Base-by-base conservation (phyloP, 2,888 invertebrate genomes). In the Hedya salicella region DNA sequence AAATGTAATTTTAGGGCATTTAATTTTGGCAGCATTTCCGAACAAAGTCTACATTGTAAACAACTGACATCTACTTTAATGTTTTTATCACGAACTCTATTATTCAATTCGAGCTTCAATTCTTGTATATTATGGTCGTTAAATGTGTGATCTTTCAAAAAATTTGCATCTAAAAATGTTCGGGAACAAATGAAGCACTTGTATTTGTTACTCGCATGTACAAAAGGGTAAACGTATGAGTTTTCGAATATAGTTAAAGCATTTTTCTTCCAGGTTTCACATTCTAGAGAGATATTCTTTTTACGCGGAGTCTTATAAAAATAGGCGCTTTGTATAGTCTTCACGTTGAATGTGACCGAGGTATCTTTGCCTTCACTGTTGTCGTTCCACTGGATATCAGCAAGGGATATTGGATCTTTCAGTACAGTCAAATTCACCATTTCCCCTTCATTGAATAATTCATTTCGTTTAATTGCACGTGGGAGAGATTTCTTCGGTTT, bases 201-300 rank as follows among this genome's bases (percentile, higher is more conserved):
- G 60, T 85, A 90, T 70, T 82, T 88, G 67, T 83, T 87, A 16
- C 76, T 76, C 0, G 81, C 73, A 53, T 88, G 81, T 32, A 85
- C 72, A 54, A 91, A 91, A 0, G 90, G 90, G 67, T 86, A 89
- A 0, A 89, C 83, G 40, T 75, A 78, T 0, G 89, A 85, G 68
- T 78, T 72, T 72, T 88, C 85, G 52, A 90, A 86, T 32, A 91
- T 73, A 1, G 74, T 78, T 8, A 86, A 68, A 0, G 87, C 86
- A 59, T 88, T 87, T 67, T 74, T 76, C 69, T 84, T 85, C 85
- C 86, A 86, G 0, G 61, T 68, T 48, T 79, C 71, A 53, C 69
- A 67, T 46, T 79, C 68, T 3, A 65, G 4, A 2, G 66, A 53
- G 39, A 67, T 67, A 2, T 11, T 67, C 39, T 61, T 71, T 68